Evolutionary conservation across 2,888 invertebrate species (phyloP), one percentile per base, ranked within the genome.

Genomic region (Macrosoma leucophasiata): DNA sequence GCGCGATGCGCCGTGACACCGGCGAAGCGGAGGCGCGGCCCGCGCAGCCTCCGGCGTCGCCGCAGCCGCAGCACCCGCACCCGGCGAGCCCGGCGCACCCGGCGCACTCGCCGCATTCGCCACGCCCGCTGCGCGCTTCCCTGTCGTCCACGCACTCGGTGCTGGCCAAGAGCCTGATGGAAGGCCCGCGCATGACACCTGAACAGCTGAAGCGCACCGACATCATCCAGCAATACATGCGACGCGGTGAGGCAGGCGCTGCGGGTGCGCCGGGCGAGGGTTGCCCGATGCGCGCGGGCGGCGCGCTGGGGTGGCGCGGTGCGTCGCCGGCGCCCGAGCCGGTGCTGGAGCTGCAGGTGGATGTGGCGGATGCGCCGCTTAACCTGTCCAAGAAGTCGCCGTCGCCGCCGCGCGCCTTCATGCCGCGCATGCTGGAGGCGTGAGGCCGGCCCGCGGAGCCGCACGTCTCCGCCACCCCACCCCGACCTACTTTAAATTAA

Each of bases 191-290:
- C 53, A 95, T 95, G 94, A 95, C 94, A 23, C 93, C 95, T 30
- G 96, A 96, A 75, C 95, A 95, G 82, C 88, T 94, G 77, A 95
- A 95, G 73, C 91, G 95, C 60, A 94, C 94, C 18, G 96, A 96
- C 74, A 92, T 95, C 61, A 94, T 96, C 65, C 95, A 95, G 77
- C 94, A 92, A 69, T 94, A 94, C 75, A 94, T 96, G 71, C 94
- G 95, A 90, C 88, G 94, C 40, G 90, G 89, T 2, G 91, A 91
- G 53, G 72, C 84, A 5, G 68, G 75, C 36, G 59, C 66, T 7
- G 73, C 81, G 0, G 84, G 85, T 4, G 81, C 86, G 1, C 82
- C 86, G 41, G 38, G 48, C 76, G 87, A 55, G 74, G 61, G 55
- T 38, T 77, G 78, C 60, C 74, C 78, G 43, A 58, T 72, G 63